Percentiles rank a stretch among this genome's conserved stretches.
Evolutionary conservation across 2,888 invertebrate species (phyloP).

Genomic region (Pristionchus exspectatus): DNA sequence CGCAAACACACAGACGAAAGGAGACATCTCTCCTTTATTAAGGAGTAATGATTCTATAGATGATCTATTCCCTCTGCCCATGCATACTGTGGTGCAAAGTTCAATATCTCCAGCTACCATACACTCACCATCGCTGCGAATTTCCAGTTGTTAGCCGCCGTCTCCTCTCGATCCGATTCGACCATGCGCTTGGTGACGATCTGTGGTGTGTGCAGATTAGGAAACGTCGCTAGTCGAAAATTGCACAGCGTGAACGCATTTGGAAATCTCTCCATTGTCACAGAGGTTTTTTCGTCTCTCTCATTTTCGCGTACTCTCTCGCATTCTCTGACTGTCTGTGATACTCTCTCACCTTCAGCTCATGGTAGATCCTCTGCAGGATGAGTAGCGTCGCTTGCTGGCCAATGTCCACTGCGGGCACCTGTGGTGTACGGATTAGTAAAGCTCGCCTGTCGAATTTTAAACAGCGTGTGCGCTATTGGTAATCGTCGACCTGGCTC

Average conservation of each 20-base stretch:
- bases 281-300: too few relatives aligned
- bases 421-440: conserved; percentile 35
- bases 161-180: conserved; percentile 76
- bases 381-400: conserved; percentile 75
- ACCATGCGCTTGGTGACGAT: conserved; percentile 77
- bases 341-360: conserved; percentile 69
- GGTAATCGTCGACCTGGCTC: conserved; percentile 46
- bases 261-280: too few relatives aligned
- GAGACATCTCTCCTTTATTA: too few relatives aligned
- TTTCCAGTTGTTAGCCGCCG: conserved; percentile 77
- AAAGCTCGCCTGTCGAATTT: conserved; percentile 20
- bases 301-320: background rate
- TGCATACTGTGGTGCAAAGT: background rate
- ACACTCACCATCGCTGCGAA: conserved; percentile 71
- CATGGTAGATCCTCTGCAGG: conserved; percentile 76
- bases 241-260: background rate
- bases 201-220: conserved; percentile 57
- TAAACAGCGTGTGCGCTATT: background rate
- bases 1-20: too few relatives aligned
- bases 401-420: conserved; percentile 66
- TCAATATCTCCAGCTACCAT: background rate
- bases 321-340: background rate
- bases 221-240: background rate
- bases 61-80: background rate
- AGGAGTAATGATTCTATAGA: too few relatives aligned